Percentiles rank a stretch among this genome's conserved stretches.
Conservation (phyloP, 2,797 vertebrate species). For the Schizothorax lantsangensis region DNA sequence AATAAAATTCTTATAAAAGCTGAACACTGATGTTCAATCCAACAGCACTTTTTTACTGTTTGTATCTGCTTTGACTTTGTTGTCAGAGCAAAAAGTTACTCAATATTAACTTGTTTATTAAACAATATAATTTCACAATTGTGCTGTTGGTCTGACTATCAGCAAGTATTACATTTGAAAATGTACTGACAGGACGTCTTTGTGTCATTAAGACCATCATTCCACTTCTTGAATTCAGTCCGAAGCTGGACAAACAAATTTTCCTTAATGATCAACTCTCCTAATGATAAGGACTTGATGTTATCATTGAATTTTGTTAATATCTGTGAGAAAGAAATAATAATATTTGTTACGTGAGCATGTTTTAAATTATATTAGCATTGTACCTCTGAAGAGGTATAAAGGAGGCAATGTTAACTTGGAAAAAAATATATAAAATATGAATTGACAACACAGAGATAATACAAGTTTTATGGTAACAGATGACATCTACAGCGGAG, state of each 20-base stretch:
- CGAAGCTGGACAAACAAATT: slow-evolving; percentile 58
- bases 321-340: slow-evolving; percentile 17
- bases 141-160: background rate
- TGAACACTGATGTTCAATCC: background rate
- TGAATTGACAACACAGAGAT: too few relatives aligned
- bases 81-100: background rate
- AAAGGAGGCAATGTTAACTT: background rate
- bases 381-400: background rate
- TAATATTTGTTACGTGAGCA: background rate
- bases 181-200: slow-evolving; percentile 49
- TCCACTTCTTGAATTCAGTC: slow-evolving; percentile 56
- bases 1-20: background rate
- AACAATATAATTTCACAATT: background rate
- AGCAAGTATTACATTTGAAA: background rate
- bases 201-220: slow-evolving; percentile 42
- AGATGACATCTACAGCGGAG: too few relatives aligned
- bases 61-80: background rate
- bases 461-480: too few relatives aligned
- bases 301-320: slow-evolving; percentile 46
- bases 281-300: slow-evolving; percentile 34
- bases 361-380: background rate
- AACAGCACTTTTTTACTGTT: background rate
- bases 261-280: slow-evolving; percentile 22
- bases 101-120: background rate
- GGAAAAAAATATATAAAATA: too few relatives aligned